Evolutionary conservation across 2,888 invertebrate genomes (phyloP).

Genomic region (Parascotia fuliginaria): DNA sequence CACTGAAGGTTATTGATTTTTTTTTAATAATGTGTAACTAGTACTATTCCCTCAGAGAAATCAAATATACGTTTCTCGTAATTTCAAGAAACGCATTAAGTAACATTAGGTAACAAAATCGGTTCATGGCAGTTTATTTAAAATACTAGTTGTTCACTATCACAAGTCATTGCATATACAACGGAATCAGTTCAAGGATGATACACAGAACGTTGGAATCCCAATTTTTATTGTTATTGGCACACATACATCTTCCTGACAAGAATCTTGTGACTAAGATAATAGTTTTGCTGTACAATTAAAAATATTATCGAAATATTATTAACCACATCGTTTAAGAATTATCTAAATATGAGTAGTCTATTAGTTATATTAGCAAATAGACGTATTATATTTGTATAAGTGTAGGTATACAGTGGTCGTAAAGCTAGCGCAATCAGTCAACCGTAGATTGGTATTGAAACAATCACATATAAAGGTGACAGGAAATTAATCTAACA

Average conservation of each 20-base stretch:
- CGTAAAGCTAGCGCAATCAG: too few relatives aligned
- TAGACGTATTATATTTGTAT: too few relatives aligned
- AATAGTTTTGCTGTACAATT: not conserved
- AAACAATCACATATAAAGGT: too few relatives aligned
- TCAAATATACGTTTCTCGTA: not conserved
- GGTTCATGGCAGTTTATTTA: slow-evolving; percentile 22
- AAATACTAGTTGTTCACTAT: slow-evolving; percentile 26
- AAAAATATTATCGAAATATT: not conserved
- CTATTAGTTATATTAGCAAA: too few relatives aligned
- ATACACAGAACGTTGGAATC: slow-evolving; percentile 45
- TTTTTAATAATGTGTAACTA: not conserved
- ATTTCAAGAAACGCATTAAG: not conserved
- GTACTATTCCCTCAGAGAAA: not conserved
- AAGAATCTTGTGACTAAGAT: slow-evolving; percentile 44
- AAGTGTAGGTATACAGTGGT: too few relatives aligned
- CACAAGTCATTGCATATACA: slow-evolving; percentile 36
- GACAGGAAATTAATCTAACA: too few relatives aligned
- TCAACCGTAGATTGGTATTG: too few relatives aligned
- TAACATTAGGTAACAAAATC: slow-evolving; percentile 7
- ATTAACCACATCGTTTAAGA: too few relatives aligned
- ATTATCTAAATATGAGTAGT: too few relatives aligned
- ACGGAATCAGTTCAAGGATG: slow-evolving; percentile 69
- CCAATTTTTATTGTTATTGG: slow-evolving; percentile 64
- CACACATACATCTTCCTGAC: slow-evolving; percentile 39
- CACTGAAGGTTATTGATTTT: not conserved